Conservation (phyloP, 2,888 invertebrate genomes). For the Beris chalybata region DNA sequence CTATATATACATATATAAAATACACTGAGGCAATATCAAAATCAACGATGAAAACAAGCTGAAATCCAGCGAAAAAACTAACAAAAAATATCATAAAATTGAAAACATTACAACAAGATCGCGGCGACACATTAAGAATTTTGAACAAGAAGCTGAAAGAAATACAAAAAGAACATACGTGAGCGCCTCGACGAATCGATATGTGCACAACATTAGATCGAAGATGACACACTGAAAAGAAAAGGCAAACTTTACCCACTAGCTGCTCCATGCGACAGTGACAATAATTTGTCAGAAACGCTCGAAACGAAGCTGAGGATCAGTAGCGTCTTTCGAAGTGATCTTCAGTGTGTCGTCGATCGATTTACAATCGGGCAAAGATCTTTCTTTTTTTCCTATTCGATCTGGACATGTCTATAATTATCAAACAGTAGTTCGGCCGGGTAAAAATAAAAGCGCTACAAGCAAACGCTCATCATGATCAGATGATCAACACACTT, state of each 20-base stretch:
- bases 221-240: neutral
- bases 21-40: too few relatives aligned
- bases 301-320: neutral
- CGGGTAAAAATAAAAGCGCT: neutral
- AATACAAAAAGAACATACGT: conserved; percentile 3
- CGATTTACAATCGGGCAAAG: conserved; percentile 3
- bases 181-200: neutral
- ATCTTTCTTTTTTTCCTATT: neutral
- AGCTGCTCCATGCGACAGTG: too few relatives aligned
- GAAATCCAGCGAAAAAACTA: neutral
- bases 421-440: neutral
- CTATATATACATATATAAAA: neutral
- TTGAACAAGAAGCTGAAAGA: neutral
- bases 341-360: neutral
- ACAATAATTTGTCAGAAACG: too few relatives aligned
- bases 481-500: neutral
- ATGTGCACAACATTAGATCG: neutral
- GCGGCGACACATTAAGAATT: conserved; percentile 5
- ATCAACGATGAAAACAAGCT: neutral
- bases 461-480: neutral
- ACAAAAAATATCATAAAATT: neutral
- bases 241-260: neutral
- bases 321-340: neutral
- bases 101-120: neutral
- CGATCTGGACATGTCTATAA: neutral